Conservation (phyloP, 2,888 invertebrate species). For the Thereva unica region DNA sequence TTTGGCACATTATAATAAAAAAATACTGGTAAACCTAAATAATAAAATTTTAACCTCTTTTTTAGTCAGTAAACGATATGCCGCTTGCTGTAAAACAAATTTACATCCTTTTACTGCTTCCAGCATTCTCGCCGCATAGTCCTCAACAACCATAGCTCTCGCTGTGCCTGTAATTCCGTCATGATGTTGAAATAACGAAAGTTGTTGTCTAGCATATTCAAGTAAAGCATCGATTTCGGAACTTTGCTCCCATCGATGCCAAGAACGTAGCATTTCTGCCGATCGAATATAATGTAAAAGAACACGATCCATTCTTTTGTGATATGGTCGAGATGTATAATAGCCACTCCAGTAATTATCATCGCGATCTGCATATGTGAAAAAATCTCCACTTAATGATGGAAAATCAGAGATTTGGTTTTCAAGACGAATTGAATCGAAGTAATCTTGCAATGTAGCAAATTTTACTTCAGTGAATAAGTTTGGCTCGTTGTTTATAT, state of each 20-base stretch:
- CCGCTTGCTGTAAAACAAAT: conserved; percentile 73
- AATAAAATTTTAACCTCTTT: conserved; percentile 40
- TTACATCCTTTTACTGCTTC: conserved; percentile 71
- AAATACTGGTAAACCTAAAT: too few relatives aligned
- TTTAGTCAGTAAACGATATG: conserved; percentile 68
- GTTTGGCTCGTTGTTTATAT: conserved; percentile 78
- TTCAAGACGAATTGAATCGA: conserved; percentile 69
- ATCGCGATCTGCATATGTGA: conserved; percentile 92
- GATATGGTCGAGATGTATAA: conserved; percentile 90
- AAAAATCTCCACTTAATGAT: conserved; percentile 89
- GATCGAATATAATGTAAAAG: conserved; percentile 74
- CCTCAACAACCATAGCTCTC: conserved; percentile 84
- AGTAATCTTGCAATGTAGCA: conserved; percentile 89
- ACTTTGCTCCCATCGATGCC: conserved; percentile 60
- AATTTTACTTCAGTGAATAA: conserved; percentile 87
- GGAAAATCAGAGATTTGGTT: conserved; percentile 67
- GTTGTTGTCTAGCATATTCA: conserved; percentile 71
- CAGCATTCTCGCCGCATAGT: conserved; percentile 83
- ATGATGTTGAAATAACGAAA: conserved; percentile 96
- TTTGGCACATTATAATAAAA: too few relatives aligned
- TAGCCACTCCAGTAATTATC: conserved; percentile 98
- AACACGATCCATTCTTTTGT: conserved; percentile 89
- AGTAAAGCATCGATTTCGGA: conserved; percentile 59
- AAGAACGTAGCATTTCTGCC: conserved; percentile 73
- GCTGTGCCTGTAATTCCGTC: conserved; percentile 97